Evolutionary conservation across 2,113 vertebrate species (phyloP).

Genomic region (Hyaena hyaena): DNA sequence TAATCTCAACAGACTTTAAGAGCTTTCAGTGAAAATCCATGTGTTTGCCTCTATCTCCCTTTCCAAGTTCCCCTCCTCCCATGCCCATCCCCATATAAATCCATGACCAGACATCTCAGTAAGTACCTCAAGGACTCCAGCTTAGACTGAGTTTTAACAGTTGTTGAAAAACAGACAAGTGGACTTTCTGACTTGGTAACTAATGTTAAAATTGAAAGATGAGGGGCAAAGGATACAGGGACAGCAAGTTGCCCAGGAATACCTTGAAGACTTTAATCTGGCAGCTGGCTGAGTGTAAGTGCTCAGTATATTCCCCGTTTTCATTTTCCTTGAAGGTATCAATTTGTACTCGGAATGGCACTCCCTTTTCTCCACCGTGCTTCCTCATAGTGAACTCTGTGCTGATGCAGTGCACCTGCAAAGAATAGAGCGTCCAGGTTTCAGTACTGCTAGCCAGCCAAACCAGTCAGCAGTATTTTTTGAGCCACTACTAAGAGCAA

Average conservation of each 20-base stretch:
- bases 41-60: not conserved
- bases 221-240: not conserved
- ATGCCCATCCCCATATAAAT: not conserved
- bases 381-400: conserved; percentile 99
- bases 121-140: not conserved
- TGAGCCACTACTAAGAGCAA: not conserved
- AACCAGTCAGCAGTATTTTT: not conserved
- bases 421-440: not conserved
- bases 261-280: conserved; percentile 99
- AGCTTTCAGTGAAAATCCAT: not conserved
- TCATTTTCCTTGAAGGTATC: conserved; percentile 97
- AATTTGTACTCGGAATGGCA: conserved; percentile 97
- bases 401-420: conserved; percentile 98
- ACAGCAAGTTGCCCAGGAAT: not conserved
- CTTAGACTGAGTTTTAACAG: not conserved
- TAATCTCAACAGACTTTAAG: conserved; percentile 7
- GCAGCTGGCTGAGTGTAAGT: conserved; percentile 98
- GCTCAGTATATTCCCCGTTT: conserved; percentile 95
- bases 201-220: not conserved
- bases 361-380: conserved; percentile 98
- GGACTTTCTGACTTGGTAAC: not conserved
- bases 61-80: not conserved
- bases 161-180: not conserved
- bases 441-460: not conserved
- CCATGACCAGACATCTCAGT: not conserved